A percentile compares a stretch with the other conserved stretches of the same genome.
These are phyloP conservation scores for Amphiprion ocellaris DNA, from an alignment of 2,113 vertebrate species.

Conservation along the genomic window DNA sequence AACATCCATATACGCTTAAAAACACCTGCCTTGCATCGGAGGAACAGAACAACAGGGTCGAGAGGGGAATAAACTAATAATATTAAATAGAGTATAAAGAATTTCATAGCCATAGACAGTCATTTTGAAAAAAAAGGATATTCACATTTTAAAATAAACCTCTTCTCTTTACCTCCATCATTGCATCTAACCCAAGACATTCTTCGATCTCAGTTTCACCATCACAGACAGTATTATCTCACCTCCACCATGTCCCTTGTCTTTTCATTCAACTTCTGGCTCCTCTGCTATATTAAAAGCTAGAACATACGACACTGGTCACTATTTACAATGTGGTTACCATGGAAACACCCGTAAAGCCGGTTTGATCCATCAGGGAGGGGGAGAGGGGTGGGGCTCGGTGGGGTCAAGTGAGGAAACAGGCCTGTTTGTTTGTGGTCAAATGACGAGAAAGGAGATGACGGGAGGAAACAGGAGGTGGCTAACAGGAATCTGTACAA, in stretches of 20 bases:
- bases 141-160: slow-evolving; percentile 83
- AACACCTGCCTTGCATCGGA: slow-evolving; percentile 54
- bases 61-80: slow-evolving; percentile 45
- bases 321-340: slow-evolving; percentile 76
- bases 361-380: slow-evolving; percentile 56
- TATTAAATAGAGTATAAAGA: slow-evolving; percentile 77
- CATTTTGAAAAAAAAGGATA: slow-evolving; percentile 68
- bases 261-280: slow-evolving; percentile 46
- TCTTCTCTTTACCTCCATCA: slow-evolving; percentile 73
- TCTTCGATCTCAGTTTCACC: slow-evolving; percentile 69
- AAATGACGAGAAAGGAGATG: slow-evolving; percentile 29
- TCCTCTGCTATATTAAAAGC: slow-evolving; percentile 56
- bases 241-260: slow-evolving; percentile 9
- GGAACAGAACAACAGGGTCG: slow-evolving; percentile 43
- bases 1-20: slow-evolving; percentile 65
- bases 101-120: slow-evolving; percentile 72
- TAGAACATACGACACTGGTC: slow-evolving; percentile 60
- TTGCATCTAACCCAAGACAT: slow-evolving; percentile 82
- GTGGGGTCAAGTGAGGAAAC: slow-evolving; percentile 2
- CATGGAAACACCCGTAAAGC: slow-evolving; percentile 73
- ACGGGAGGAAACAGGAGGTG: slow-evolving; percentile 9
- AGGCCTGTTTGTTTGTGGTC: slow-evolving; percentile 46
- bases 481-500: slow-evolving; percentile 60
- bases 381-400: neutral
- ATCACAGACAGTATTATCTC: slow-evolving; percentile 59